phyloP scores from a whole-genome alignment of 2,113 vertebrate species.

The Cryptoleucopteryx plumbea region DNA sequence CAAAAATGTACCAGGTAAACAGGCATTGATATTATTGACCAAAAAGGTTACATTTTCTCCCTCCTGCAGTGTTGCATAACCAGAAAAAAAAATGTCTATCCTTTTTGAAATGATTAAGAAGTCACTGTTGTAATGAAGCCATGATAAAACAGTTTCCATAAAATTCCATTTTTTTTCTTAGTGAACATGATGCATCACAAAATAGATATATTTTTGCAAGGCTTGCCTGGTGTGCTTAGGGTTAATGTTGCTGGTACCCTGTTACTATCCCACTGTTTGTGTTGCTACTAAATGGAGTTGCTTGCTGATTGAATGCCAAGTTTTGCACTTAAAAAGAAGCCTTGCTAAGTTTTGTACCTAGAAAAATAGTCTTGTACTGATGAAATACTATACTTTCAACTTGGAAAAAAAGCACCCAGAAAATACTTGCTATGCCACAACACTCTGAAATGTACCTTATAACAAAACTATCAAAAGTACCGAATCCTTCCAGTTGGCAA shows the following conservation, averaged over 20 bases:
- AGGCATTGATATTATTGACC: background rate
- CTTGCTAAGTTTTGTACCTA: background rate
- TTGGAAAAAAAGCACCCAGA: background rate
- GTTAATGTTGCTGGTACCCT: background rate
- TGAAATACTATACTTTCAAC: background rate
- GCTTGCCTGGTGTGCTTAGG: background rate
- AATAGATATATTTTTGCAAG: background rate
- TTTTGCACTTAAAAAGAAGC: slow-evolving; percentile 27
- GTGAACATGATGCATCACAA: background rate
- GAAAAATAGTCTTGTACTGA: slow-evolving; percentile 5
- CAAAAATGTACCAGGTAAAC: background rate
- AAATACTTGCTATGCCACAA: background rate
- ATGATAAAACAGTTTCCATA: background rate
- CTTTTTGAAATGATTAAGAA: background rate
- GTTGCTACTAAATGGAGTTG: background rate
- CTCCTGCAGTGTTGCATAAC: background rate
- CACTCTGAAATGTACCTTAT: background rate
- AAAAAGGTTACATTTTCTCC: background rate
- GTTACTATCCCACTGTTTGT: background rate
- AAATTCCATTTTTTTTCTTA: background rate
- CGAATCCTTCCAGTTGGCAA: background rate
- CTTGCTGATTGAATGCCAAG: slow-evolving; percentile 9
- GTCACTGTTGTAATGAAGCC: background rate
- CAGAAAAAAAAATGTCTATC: background rate
- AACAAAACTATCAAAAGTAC: background rate